These are phyloP conservation scores for Horisme vitalbata DNA, from an alignment of 2,888 invertebrate species.

Conservation along the genomic window DNA sequence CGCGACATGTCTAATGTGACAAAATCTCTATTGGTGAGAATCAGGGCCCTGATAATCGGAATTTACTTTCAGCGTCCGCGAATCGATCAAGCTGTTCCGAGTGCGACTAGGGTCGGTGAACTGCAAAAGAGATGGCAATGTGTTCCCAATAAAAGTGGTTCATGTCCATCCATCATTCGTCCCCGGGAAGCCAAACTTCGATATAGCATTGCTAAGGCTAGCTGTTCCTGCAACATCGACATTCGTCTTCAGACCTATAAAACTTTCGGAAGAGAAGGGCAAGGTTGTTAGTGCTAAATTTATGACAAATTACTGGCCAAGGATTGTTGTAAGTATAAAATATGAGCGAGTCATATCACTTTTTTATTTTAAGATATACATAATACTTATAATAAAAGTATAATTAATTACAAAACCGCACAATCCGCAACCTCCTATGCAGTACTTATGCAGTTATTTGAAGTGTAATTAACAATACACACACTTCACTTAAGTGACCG, in stretches of 20 bases:
- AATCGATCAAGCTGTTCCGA: constrained; percentile 60
- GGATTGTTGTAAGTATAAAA: constrained; percentile 60
- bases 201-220: constrained; percentile 55
- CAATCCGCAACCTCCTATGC: too few species aligned
- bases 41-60: too few species aligned
- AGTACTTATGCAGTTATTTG: too few species aligned
- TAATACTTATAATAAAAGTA: too few species aligned
- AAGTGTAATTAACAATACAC: too few species aligned
- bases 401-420: too few species aligned
- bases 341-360: too few species aligned
- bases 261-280: constrained; percentile 45
- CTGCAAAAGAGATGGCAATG: constrained; percentile 60
- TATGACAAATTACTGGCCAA: constrained; percentile 66
- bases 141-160: constrained; percentile 51
- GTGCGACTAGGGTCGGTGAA: constrained; percentile 63
- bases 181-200: constrained; percentile 49
- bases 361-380: too few species aligned
- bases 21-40: too few species aligned
- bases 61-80: constrained; percentile 54
- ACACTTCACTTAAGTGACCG: too few species aligned
- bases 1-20: too few species aligned
- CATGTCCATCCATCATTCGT: constrained; percentile 57
- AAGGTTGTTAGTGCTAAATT: constrained; percentile 57
- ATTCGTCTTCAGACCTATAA: constrained; percentile 49
- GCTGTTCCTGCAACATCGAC: constrained; percentile 41